Evolutionary conservation across 2,113 vertebrate genomes (phyloP).

Genomic region (Gnathonemus longibarbis): DNA sequence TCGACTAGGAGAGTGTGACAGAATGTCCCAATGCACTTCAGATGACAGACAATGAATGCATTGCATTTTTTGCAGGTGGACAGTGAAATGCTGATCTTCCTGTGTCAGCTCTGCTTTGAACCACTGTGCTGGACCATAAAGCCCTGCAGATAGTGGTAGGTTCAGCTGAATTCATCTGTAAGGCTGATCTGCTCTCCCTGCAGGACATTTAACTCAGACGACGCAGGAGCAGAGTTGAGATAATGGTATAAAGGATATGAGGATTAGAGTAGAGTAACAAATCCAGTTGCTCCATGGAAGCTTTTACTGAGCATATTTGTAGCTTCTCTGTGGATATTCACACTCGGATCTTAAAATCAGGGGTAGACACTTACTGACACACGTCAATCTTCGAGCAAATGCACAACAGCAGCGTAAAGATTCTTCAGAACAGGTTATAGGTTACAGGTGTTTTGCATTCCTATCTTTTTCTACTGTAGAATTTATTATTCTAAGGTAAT

Average conservation of each 20-base stretch:
- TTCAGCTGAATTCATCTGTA: neutral
- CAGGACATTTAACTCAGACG: neutral
- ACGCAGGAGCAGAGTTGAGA: neutral
- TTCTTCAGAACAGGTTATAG: neutral
- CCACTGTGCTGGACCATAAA: neutral
- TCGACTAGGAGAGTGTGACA: neutral
- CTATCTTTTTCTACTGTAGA: neutral
- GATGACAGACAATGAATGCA: neutral
- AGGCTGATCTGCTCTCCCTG: neutral
- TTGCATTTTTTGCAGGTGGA: neutral
- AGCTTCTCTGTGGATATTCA: neutral
- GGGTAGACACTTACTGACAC: neutral
- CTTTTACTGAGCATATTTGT: neutral
- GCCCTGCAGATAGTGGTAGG: neutral
- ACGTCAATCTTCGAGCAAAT: neutral
- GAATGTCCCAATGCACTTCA: neutral
- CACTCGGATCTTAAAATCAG: neutral
- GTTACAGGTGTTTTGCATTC: neutral
- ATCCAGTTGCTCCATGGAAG: neutral
- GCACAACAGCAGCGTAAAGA: neutral
- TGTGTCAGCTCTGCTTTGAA: neutral
- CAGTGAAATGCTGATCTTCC: neutral
- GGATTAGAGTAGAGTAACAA: neutral
- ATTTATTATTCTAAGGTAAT: neutral
- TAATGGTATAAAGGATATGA: neutral